These are phyloP conservation scores for Polypterus bichir DNA, from an alignment of 2,113 vertebrate species.

Conservation along the genomic window DNA sequence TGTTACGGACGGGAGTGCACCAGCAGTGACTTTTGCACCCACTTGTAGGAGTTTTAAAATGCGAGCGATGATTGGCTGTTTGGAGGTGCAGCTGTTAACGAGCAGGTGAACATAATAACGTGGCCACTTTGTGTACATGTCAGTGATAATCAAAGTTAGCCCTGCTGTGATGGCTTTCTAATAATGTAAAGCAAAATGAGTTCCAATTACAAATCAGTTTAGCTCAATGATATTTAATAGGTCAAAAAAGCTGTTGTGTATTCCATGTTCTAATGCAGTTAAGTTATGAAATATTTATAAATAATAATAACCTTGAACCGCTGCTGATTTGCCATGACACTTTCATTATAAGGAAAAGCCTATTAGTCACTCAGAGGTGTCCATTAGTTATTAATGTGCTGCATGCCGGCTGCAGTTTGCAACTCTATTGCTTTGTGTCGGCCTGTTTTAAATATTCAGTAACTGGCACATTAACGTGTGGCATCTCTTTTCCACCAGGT, in stretches of 20 bases:
- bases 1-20: too few relatives aligned
- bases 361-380: constrained; percentile 48
- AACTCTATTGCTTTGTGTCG: constrained; percentile 66
- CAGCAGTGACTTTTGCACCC: too few relatives aligned
- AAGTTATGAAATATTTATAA: constrained; percentile 66
- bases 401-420: constrained; percentile 62
- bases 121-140: too few relatives aligned
- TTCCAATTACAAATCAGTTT: constrained; percentile 18
- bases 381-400: constrained; percentile 65
- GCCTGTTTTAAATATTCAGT: constrained; percentile 65
- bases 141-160: too few relatives aligned
- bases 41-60: too few relatives aligned
- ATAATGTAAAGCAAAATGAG: too few relatives aligned
- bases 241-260: constrained; percentile 37
- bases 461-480: constrained; percentile 6
- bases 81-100: too few relatives aligned
- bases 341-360: constrained; percentile 61
- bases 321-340: constrained; percentile 69
- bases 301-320: constrained; percentile 65
- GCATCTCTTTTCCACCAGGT: too few relatives aligned
- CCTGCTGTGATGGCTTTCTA: too few relatives aligned
- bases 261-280: constrained; percentile 46
- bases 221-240: constrained; percentile 25
- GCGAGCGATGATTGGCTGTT: too few relatives aligned
- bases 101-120: too few relatives aligned